These are phyloP conservation scores for Ceyx cyanopectus DNA, from an alignment of 2,113 vertebrate genomes.

Conservation along the genomic window DNA sequence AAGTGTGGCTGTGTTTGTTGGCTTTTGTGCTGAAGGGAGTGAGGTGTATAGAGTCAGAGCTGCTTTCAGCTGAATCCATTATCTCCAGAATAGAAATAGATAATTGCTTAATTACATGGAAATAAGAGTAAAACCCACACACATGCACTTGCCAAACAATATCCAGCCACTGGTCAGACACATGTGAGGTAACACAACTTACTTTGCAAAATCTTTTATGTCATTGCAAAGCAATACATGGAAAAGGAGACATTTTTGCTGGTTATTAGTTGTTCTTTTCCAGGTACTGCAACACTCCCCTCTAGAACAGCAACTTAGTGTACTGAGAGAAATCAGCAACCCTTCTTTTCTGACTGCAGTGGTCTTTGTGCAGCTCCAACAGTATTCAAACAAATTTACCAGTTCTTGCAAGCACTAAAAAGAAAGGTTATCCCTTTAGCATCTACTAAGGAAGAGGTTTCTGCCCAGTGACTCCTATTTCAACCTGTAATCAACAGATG, in stretches of 20 bases:
- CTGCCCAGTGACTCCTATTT: background rate
- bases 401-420: background rate
- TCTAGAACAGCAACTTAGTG: background rate
- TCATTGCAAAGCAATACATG: background rate
- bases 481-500: background rate
- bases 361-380: background rate
- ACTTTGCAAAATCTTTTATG: background rate
- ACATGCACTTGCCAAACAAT: background rate
- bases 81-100: background rate
- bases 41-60: background rate
- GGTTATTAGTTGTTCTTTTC: background rate
- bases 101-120: background rate
- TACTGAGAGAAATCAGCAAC: background rate
- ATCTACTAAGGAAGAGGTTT: background rate
- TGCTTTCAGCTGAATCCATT: background rate
- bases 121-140: background rate
- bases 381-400: background rate
- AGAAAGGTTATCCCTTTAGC: background rate
- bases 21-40: background rate
- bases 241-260: background rate
- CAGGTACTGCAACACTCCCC: background rate
- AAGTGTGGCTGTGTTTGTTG: background rate
- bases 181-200: background rate
- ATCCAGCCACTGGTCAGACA: background rate
- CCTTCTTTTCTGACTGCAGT: background rate